Evolutionary conservation across 2,113 vertebrate genomes (phyloP).

Genomic region (Elachura formosa): DNA sequence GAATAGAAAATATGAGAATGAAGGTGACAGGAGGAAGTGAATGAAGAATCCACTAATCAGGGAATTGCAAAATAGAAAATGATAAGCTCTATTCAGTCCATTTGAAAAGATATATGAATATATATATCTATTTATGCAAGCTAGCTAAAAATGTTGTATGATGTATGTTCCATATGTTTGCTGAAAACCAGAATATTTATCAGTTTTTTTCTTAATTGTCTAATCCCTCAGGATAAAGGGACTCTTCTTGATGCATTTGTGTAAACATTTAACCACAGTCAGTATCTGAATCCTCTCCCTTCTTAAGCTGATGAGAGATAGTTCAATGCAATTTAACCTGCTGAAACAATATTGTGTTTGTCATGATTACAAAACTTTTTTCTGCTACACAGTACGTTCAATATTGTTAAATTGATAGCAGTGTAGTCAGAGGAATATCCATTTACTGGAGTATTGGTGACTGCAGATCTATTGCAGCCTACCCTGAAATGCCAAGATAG

Average conservation of each 20-base stretch:
- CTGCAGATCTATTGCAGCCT: neutral
- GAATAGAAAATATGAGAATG: neutral
- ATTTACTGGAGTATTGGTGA: neutral
- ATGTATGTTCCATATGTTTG: accelerated
- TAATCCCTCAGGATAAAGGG: neutral
- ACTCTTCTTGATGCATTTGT: neutral
- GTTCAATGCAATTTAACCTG: neutral
- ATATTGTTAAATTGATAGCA: neutral
- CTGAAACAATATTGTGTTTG: neutral
- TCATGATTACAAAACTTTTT: neutral
- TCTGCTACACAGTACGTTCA: neutral
- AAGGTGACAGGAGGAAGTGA: neutral
- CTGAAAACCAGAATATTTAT: neutral
- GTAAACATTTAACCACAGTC: neutral
- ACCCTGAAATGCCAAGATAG: neutral
- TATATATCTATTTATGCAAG: neutral
- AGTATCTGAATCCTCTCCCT: neutral
- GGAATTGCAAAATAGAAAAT: neutral
- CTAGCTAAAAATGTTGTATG: neutral
- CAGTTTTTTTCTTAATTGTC: neutral
- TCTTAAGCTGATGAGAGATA: neutral
- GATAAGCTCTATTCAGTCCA: neutral
- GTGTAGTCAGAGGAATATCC: neutral
- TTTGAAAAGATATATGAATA: neutral
- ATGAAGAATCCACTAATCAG: neutral